Evolutionary conservation across 2,113 vertebrate genomes (phyloP).

Genomic region (Limanda limanda): DNA sequence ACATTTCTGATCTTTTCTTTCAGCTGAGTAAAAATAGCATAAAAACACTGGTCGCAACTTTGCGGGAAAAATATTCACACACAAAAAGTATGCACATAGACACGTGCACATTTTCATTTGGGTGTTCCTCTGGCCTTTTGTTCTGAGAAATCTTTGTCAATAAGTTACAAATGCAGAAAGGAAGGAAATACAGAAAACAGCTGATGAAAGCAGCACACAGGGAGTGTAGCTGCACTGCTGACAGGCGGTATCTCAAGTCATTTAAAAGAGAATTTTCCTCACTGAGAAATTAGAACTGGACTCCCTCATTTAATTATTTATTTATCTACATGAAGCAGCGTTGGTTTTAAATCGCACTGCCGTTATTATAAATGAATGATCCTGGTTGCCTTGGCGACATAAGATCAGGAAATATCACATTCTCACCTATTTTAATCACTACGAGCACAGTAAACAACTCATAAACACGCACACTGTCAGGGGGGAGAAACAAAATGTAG

Average conservation of each 20-base stretch:
- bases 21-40: not conserved
- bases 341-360: slow-evolving; percentile 16
- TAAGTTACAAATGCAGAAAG: slow-evolving; percentile 39
- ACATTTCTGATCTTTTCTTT: too few species aligned
- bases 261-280: slow-evolving; percentile 39
- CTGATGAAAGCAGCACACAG: slow-evolving; percentile 43
- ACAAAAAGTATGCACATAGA: not conserved
- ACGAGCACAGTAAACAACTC: slow-evolving; percentile 14
- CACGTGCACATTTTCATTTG: not conserved
- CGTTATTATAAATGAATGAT: slow-evolving; percentile 32
- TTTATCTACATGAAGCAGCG: slow-evolving; percentile 1
- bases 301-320: not conserved
- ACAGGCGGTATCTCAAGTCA: slow-evolving; percentile 41
- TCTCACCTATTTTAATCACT: slow-evolving; percentile 47
- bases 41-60: not conserved
- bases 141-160: slow-evolving; percentile 28
- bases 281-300: slow-evolving; percentile 36
- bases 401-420: slow-evolving; percentile 35
- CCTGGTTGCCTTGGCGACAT: not conserved
- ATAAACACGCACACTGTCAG: not conserved
- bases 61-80: not conserved
- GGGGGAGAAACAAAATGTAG: slow-evolving; percentile 7
- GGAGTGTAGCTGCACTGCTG: slow-evolving; percentile 28
- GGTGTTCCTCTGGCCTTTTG: not conserved
- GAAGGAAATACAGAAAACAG: slow-evolving; percentile 26